Percentiles rank a stretch among this genome's conserved stretches.
These are phyloP conservation scores for Diadema setosum DNA, from an alignment of 35 echinoderm and acorn worm species.

Conservation along the genomic window DNA sequence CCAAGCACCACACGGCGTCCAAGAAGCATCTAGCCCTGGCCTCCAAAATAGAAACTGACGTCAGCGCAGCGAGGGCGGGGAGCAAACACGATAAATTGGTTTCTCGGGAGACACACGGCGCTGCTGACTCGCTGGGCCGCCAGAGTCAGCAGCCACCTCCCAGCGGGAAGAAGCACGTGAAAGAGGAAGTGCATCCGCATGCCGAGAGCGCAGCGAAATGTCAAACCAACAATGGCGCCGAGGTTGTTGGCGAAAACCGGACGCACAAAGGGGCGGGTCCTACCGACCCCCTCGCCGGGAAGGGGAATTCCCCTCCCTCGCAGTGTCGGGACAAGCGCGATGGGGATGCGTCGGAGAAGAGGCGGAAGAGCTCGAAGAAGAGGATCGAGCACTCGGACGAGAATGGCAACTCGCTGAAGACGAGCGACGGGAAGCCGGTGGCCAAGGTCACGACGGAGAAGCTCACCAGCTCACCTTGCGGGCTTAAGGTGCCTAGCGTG, in stretches of 20 bases:
- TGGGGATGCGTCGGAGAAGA: not conserved
- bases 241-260: not conserved
- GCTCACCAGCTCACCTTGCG: not conserved
- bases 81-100: slow-evolving; percentile 21
- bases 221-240: not conserved
- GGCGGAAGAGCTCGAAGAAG: not conserved
- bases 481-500: not conserved
- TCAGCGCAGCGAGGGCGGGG: not conserved
- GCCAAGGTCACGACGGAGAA: not conserved
- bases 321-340: not conserved
- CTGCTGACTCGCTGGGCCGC: not conserved
- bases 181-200: not conserved
- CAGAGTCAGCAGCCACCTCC: not conserved
- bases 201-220: not conserved
- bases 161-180: slow-evolving; percentile 7
- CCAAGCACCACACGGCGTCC: not conserved
- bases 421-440: not conserved
- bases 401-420: not conserved
- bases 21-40: not conserved
- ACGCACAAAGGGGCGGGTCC: not conserved
- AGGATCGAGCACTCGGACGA: not conserved
- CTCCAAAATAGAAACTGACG: slow-evolving; percentile 4
- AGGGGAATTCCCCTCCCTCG: slow-evolving; percentile 6
- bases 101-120: not conserved
- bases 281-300: not conserved